phyloP scores from a whole-genome alignment of 2,888 invertebrate genomes.

The Empis livida region DNA sequence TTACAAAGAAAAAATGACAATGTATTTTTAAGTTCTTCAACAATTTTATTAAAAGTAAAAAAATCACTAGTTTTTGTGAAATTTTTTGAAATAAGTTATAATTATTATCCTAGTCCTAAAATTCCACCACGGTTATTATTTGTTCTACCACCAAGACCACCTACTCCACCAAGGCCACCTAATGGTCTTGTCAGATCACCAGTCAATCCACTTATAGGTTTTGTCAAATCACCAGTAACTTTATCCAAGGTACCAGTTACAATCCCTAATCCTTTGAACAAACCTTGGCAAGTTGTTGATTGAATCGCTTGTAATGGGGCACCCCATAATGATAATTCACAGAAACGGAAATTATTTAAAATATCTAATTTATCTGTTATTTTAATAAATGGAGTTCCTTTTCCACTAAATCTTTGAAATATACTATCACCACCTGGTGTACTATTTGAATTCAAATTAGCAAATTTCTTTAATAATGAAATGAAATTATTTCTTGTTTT shows the following conservation, averaged over 20 bases:
- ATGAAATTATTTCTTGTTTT: conserved; percentile 53
- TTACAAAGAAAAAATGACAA: too few species aligned
- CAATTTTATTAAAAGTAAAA: too few species aligned
- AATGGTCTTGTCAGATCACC: conserved; percentile 1
- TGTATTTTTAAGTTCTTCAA: too few species aligned
- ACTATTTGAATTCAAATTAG: conserved; percentile 23
- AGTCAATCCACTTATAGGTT: conserved; percentile 12
- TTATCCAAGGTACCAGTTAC: conserved; percentile 18
- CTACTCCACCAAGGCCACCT: background rate
- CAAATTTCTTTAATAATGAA: conserved; percentile 53
- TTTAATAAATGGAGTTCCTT: conserved; percentile 42
- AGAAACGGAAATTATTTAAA: conserved; percentile 36
- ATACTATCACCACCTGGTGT: conserved; percentile 13
- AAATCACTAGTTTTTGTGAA: too few species aligned
- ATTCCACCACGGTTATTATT: too few species aligned
- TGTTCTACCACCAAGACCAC: too few species aligned
- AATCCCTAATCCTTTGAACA: conserved; percentile 17
- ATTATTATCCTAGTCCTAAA: too few species aligned
- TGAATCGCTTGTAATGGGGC: conserved; percentile 23
- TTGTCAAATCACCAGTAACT: conserved; percentile 7
- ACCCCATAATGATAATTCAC: conserved; percentile 30
- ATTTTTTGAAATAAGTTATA: too few species aligned
- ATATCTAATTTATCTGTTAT: conserved; percentile 38
- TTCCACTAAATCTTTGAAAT: conserved; percentile 33
- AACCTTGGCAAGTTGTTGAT: conserved; percentile 24